Percentiles rank a stretch among this genome's conserved stretches.
Evolutionary conservation across 2,113 vertebrate species (phyloP).

Genomic region (Meleagris gallopavo): DNA sequence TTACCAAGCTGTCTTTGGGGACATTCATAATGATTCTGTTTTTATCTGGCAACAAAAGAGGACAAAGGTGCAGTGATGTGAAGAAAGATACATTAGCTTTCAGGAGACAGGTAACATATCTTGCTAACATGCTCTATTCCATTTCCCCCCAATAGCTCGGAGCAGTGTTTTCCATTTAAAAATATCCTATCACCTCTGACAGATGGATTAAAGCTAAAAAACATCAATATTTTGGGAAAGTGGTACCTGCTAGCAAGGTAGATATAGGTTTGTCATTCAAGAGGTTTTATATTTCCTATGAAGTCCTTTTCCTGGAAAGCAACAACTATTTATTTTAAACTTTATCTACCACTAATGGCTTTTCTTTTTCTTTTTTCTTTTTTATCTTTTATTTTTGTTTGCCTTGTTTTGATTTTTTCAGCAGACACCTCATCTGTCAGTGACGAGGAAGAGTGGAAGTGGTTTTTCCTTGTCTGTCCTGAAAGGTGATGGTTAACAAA

Average conservation of each 20-base stretch:
- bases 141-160: slow-evolving; percentile 17
- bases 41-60: slow-evolving; percentile 56
- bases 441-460: neutral
- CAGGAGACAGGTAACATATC: slow-evolving; percentile 59
- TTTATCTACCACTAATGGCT: neutral
- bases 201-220: slow-evolving; percentile 69
- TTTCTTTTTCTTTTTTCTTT: neutral
- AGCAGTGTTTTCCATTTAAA: slow-evolving; percentile 62
- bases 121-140: slow-evolving; percentile 56
- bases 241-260: slow-evolving; percentile 34
- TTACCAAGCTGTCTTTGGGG: slow-evolving; percentile 54
- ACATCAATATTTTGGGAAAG: slow-evolving; percentile 61
- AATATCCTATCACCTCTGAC: slow-evolving; percentile 60
- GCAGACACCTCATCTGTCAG: neutral
- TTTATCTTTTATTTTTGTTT: neutral
- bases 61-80: slow-evolving; percentile 33
- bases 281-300: slow-evolving; percentile 44
- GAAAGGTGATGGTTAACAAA: neutral
- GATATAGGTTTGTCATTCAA: slow-evolving; percentile 52
- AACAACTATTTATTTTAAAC: slow-evolving; percentile 36
- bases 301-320: slow-evolving; percentile 30
- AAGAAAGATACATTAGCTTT: slow-evolving; percentile 65
- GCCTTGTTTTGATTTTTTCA: slow-evolving; percentile 21
- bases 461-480: neutral
- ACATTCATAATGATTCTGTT: slow-evolving; percentile 62